Base-by-base conservation (phyloP, 2,113 vertebrate genomes). In the Columbina picui region DNA sequence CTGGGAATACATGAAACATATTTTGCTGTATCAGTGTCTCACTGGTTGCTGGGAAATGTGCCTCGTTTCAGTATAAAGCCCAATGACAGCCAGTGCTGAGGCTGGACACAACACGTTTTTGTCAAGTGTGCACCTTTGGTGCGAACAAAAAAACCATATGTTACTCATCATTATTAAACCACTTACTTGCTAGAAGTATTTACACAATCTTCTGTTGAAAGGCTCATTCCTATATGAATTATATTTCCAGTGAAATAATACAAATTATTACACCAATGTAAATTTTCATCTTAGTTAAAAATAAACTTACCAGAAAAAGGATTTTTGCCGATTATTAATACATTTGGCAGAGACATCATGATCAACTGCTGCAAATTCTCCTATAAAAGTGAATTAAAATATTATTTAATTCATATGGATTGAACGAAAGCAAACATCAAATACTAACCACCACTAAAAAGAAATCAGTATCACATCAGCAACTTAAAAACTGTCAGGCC, bases 331-430 rank as follows among this genome's bases (percentile, higher is more conserved):
- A 99, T 98, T 79, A 99, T 98, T 97, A 99, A 97, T 77, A 99
- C 98, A 85, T 99, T 99, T 88, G 99, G 99, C 96, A 99, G 97
- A 94, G 99, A 98, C 99, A 99, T 99, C 99, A 99, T 98, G 83
- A 99, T 99, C 96, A 99, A 97, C 93, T 99, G 99, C 96, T 99
- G 99, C 91, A 99, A 98, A 87, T 94, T 99, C 95, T 99, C 99
- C 99, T 99, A 95, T 38, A 94, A 96, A 97, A 94, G 92, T 82
- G 65, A 91, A 97, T 88, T 39, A 45, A 94, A 68, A 96, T 41
- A 90, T 90, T 34, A 76, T 68, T 95, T 61, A 77, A 82, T 68
- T 79, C 30, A 17, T 4, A 43, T 18, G 20, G 67, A 36, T 47
- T 71, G 34, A 94, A 67, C 2, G 2, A 90, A 71, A 68, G 16